These are phyloP conservation scores for Glaucidium brasilianum DNA, from an alignment of 2,113 vertebrate species.

Conservation along the genomic window DNA sequence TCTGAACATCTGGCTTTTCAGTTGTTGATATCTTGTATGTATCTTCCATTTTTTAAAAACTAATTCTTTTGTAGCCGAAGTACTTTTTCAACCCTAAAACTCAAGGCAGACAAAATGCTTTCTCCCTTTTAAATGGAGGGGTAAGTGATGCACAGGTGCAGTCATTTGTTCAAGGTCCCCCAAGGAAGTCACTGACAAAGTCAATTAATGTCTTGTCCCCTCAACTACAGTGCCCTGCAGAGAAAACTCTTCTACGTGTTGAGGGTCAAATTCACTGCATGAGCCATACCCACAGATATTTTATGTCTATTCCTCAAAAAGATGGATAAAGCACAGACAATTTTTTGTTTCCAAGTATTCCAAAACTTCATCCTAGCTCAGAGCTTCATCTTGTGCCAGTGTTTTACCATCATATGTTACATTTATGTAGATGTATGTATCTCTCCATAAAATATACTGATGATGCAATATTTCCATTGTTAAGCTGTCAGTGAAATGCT, in stretches of 20 bases:
- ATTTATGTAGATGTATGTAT: conserved; percentile 47
- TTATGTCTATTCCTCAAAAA: neutral
- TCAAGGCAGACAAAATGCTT: neutral
- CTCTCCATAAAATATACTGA: conserved; percentile 32
- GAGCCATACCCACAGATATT: neutral
- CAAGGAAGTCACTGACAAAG: conserved; percentile 53
- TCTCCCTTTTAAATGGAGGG: neutral
- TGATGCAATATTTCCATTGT: conserved; percentile 66
- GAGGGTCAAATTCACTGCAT: neutral
- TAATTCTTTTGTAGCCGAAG: neutral
- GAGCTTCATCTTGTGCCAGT: neutral
- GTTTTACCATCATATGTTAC: neutral
- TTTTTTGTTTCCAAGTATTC: neutral
- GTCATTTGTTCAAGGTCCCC: conserved; percentile 26
- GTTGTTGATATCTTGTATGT: neutral
- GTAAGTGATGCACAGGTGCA: conserved; percentile 48
- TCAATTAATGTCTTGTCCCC: conserved; percentile 4
- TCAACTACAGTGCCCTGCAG: neutral
- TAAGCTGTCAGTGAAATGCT: conserved; percentile 35
- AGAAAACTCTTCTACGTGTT: neutral
- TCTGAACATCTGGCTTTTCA: neutral
- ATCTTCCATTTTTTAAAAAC: neutral
- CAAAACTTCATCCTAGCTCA: neutral
- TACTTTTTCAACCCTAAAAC: neutral
- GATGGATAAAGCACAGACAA: neutral